Evolutionary conservation across 2,888 invertebrate genomes (phyloP).

Genomic region (Conops quadrifasciatus): DNA sequence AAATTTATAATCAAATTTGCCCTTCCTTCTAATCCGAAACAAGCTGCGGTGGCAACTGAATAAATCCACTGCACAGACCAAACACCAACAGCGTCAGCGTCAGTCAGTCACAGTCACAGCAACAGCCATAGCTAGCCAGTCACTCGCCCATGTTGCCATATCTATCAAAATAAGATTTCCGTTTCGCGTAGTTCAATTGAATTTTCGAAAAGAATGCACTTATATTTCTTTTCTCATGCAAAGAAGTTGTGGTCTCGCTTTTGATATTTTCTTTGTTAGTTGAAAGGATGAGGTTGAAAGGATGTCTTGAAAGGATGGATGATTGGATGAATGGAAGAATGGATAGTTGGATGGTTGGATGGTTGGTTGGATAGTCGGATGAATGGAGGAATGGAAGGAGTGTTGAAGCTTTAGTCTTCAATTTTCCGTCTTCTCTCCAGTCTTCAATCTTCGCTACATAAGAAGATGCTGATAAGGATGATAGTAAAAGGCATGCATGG

Average conservation of each 20-base stretch:
- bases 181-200: constrained; percentile 28
- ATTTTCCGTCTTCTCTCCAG: no score
- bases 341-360: background rate
- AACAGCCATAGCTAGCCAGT: background rate
- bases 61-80: background rate
- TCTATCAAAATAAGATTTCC: constrained; percentile 30
- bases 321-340: background rate
- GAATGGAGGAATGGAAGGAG: no score
- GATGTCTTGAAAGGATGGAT: no score
- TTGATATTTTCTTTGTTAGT: background rate
- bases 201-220: constrained; percentile 16
- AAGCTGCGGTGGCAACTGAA: background rate
- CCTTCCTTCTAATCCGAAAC: no score
- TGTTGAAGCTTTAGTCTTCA: no score
- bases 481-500: no score
- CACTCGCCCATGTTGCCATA: constrained; percentile 25
- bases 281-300: no score
- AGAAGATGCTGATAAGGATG: no score
- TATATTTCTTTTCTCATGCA: constrained; percentile 32
- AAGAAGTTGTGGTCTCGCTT: constrained; percentile 6
- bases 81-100: background rate
- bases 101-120: background rate
- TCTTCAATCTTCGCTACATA: no score
- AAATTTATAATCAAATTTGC: constrained; percentile 18
- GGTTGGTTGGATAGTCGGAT: background rate